A percentile compares a stretch with the other conserved stretches of the same genome.
Evolutionary conservation across 1,140 invertebrate genomes (phyloP).

Genomic region (Saccostrea echinata): DNA sequence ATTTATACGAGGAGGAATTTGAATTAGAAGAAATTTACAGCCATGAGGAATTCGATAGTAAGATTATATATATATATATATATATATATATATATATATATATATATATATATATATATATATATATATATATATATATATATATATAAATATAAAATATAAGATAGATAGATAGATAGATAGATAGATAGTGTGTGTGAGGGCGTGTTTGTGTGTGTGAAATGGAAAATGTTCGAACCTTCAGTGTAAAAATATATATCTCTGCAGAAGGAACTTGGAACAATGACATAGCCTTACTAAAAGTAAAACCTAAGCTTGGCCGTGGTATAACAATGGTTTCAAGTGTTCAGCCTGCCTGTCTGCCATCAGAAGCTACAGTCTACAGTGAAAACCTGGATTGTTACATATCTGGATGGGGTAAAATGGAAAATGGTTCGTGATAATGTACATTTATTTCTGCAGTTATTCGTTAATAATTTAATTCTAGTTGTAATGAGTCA

Average conservation of each 20-base stretch:
- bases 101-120: too few species aligned
- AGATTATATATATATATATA: not conserved
- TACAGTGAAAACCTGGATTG: conserved; percentile 85
- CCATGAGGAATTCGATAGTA: conserved; percentile 66
- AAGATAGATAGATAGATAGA: too few species aligned
- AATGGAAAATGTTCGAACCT: too few species aligned
- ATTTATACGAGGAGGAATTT: conserved; percentile 70
- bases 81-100: too few species aligned
- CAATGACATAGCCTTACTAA: conserved; percentile 88
- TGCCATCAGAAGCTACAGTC: conserved; percentile 83
- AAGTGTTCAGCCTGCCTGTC: conserved; percentile 88
- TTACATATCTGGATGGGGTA: conserved; percentile 90
- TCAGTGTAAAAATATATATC: not conserved
- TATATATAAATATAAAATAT: too few species aligned
- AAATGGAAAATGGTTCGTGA: conserved; percentile 73
- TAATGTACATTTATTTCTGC: too few species aligned
- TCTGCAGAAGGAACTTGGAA: conserved; percentile 83
- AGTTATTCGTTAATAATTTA: too few species aligned
- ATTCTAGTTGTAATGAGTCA: too few species aligned
- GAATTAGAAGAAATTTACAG: conserved; percentile 64
- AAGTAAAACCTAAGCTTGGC: conserved; percentile 83
- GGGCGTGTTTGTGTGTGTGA: too few species aligned
- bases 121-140: too few species aligned
- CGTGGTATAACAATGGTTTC: conserved; percentile 84
- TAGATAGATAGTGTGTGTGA: too few species aligned